Base-by-base conservation (phyloP, 2,113 vertebrate species). In the Nycticryphes semicollaris region DNA sequence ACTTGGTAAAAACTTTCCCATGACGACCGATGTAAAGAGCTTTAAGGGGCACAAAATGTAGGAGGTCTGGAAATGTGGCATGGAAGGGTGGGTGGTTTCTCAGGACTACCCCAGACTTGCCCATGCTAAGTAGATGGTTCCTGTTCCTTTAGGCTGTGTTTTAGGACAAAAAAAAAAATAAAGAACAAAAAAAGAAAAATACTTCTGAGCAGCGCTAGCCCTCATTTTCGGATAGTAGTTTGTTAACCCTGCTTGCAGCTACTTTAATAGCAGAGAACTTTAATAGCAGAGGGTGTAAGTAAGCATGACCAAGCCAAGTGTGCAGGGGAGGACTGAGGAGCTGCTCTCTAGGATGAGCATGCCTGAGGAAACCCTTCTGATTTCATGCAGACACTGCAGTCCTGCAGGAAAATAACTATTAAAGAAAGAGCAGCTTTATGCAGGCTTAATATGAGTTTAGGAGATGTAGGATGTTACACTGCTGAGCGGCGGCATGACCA, bases 1-100 rank as follows among this genome's bases (percentile, higher is more conserved):
- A 37, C 30, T 56, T 27, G 39, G 35, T 10, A 19, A 47, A 84
- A 60, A 2, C 8, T 37, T 90, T 23, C 19, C 12, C 28, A 1
- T 27, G n/a, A 3, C 3, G 3, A 19, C 16, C 0, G 0, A 17
- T 3, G 7, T 43, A 23, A n/a, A 21, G 23, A 64, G 8, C 3
- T 85, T 77, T 33, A 33, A 68, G 21, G 21, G 48, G 13, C 7
- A 25, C 2, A 14, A 59, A 63, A 31, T 16, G 1, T 14, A 31
- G 62, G 5, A 45, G 9, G 17, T 14, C 66, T 81, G 74, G 41
- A 30, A 59, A 56, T 19, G 39, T 21, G 25, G 9, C 5, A 5
- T 2, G 28, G 41, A 16, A 12, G 23, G 39, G 8, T 47, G 23
- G 39, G 8, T 47, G 69, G 12, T 3, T 12, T 47, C 76, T 64